Evolutionary conservation across 2,888 invertebrate genomes (phyloP).

Genomic region (Synanthedon vespiformis): DNA sequence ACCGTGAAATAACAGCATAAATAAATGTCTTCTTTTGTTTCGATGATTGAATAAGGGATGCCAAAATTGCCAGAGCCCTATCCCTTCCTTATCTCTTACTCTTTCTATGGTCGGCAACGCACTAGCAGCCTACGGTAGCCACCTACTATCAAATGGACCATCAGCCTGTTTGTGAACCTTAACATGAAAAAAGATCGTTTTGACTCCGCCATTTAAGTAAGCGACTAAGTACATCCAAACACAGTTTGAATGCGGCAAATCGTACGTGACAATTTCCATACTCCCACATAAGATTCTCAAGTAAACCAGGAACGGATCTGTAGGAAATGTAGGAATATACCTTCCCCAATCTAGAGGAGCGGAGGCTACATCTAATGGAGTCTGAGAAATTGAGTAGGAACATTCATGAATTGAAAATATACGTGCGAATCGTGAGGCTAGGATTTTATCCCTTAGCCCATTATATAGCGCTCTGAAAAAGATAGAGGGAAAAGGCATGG

Average conservation of each 20-base stretch:
- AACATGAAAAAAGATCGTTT: slow-evolving; percentile 18
- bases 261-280: slow-evolving; percentile 41
- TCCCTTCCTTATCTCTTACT: too few species aligned
- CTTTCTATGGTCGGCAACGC: too few species aligned
- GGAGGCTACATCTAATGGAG: slow-evolving; percentile 13
- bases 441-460: too few species aligned
- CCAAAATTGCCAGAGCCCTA: too few species aligned
- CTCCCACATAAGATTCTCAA: slow-evolving; percentile 35
- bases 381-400: slow-evolving; percentile 8
- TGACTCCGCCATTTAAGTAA: slow-evolving; percentile 40
- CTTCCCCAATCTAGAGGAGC: slow-evolving; percentile 13
- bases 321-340: slow-evolving; percentile 7
- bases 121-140: too few species aligned
- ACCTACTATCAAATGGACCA: too few species aligned
- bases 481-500: not conserved
- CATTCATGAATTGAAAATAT: too few species aligned
- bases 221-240: slow-evolving; percentile 34
- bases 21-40: too few species aligned
- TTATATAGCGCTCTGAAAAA: slow-evolving; percentile 8
- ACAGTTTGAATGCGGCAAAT: slow-evolving; percentile 51
- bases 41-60: too few species aligned
- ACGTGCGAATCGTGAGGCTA: too few species aligned
- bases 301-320: slow-evolving; percentile 2
- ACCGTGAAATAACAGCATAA: too few species aligned
- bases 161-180: too few species aligned